A percentile compares a stretch with the other conserved stretches of the same genome.
Conservation (phyloP, 2,113 vertebrate genomes). For the Rhinoderma darwinii region DNA sequence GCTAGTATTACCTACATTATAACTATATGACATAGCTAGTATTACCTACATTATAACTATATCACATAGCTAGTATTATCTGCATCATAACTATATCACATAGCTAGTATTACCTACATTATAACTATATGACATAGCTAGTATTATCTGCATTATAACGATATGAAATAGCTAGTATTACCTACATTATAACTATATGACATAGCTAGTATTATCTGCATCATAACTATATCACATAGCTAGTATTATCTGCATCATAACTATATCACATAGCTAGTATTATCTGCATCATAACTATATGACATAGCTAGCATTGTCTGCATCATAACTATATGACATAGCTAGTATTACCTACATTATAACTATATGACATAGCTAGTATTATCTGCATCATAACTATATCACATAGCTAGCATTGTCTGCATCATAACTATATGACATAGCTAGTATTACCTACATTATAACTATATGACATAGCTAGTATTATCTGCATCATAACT, state of each 20-base stretch:
- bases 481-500: neutral
- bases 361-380: neutral
- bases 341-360: too few relatives aligned
- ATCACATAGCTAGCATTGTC: neutral
- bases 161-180: too few relatives aligned
- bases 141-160: neutral
- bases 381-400: neutral
- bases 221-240: too few relatives aligned
- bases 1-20: neutral
- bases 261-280: too few relatives aligned
- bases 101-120: neutral
- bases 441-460: neutral
- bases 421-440: neutral
- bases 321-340: neutral
- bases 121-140: neutral
- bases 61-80: neutral
- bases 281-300: neutral
- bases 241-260: too few relatives aligned
- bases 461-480: neutral
- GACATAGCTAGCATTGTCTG: neutral
- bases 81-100: neutral
- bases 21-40: neutral
- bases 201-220: too few relatives aligned
- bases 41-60: neutral
- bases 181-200: too few relatives aligned